Base-by-base conservation (phyloP, 2,888 invertebrate species). In the Papilio elwesi region DNA sequence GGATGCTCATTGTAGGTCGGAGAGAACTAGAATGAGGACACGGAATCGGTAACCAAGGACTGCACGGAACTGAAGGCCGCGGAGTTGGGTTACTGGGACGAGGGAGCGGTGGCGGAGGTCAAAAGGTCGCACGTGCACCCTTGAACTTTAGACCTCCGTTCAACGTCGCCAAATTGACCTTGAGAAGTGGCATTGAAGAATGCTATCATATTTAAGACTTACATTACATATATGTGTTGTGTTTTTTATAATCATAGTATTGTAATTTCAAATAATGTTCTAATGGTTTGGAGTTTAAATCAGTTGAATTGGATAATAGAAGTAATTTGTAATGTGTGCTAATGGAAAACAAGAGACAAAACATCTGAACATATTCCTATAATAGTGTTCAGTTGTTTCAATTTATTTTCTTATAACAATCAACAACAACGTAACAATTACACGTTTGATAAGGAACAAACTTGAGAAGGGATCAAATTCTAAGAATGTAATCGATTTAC, bases 101-200 rank as follows among this genome's bases (percentile, higher is more conserved):
- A 13, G 53, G 6, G 26, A 59, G 57, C 7, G 57, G 0, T n/a
- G 12, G 13, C 9, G 38, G 12, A 48, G 48, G 47, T 38, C 38
- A 51, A 51, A 59, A 59, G 57, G 13, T 59, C 57, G 36, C 57
- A 38, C 36, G 57, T 38, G 51, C 51, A 9, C 6, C 63, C 43
- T 70, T 70, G 70, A 70, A 26, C 52, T 70, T 70, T 69, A 11
- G 15, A 62, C 51, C 47, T 69, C 16, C 13, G 12, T 63, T 62
- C 59, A 47, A 51, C 49, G 43, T 63, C 53, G 16, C 38, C 15
- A 62, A n/a, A 16, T 38, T 59, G 57, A 59, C 36, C 9, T 9
- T 38, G 3, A 3, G 13, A 57, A 11, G 10, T n/a, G 26, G 43
- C 6, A 55, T 11, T 57, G 26, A 36, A 6, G 26, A 13, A 1